Evolutionary conservation across 2,888 invertebrate species (phyloP).

Genomic region (Bruchidius siliquastri): DNA sequence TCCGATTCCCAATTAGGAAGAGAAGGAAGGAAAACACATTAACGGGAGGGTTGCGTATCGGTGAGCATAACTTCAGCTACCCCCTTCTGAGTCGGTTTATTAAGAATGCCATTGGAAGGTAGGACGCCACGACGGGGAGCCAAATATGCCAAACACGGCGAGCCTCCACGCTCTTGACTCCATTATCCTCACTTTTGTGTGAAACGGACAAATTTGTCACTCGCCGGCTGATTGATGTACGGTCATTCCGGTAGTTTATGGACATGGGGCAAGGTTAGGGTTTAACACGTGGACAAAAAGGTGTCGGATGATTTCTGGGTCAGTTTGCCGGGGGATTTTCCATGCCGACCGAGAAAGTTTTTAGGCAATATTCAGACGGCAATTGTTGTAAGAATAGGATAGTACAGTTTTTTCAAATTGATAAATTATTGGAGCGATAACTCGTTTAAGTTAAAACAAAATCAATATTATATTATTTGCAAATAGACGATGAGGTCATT

Average conservation of each 20-base stretch:
- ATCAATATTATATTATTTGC: too few relatives aligned
- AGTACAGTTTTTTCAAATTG: too few relatives aligned
- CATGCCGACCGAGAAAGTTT: too few relatives aligned
- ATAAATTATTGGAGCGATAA: too few relatives aligned
- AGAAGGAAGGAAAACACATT: background rate
- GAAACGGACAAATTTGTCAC: constrained; percentile 26
- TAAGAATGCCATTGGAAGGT: background rate
- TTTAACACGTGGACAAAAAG: background rate
- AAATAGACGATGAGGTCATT: too few relatives aligned
- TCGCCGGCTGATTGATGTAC: constrained; percentile 21
- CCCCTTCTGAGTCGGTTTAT: background rate
- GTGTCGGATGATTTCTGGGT: background rate
- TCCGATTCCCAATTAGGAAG: background rate
- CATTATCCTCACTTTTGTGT: constrained; percentile 18
- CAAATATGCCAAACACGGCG: constrained; percentile 14
- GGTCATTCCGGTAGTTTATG: constrained; percentile 11
- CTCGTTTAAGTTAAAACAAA: too few relatives aligned
- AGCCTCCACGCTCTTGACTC: constrained; percentile 13
- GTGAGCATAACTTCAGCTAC: background rate
- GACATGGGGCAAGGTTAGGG: background rate
- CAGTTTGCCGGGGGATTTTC: background rate
- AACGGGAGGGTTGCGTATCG: background rate
- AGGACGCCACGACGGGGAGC: background rate
- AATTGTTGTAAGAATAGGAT: too few relatives aligned
- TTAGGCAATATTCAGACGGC: too few relatives aligned